Conservation (phyloP, 1,140 invertebrate genomes). For the Luehdorfia chinensis region DNA sequence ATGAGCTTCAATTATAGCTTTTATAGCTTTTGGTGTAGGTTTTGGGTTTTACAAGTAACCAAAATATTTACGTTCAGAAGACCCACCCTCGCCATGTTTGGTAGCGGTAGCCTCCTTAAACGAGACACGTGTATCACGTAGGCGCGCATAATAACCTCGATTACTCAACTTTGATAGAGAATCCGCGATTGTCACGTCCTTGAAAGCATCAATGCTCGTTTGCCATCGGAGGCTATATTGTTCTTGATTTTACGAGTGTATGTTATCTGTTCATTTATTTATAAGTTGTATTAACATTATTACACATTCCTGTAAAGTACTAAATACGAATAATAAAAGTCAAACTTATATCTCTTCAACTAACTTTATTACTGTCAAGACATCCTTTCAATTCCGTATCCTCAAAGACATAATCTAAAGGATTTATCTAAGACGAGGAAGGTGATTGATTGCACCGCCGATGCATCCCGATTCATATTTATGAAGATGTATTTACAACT, state of each 20-base stretch:
- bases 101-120: constrained; percentile 2
- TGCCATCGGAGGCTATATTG: too few species aligned
- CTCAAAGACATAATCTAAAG: constrained; percentile 11
- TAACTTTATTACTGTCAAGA: constrained; percentile 13
- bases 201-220: neutral
- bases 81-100: constrained; percentile 11
- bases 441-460: constrained; percentile 15
- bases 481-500: constrained; percentile 13
- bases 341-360: neutral
- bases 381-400: constrained; percentile 2
- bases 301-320: neutral
- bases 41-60: constrained; percentile 8
- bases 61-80: constrained; percentile 11
- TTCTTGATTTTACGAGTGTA: too few species aligned
- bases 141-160: neutral
- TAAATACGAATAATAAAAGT: neutral
- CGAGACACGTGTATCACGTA: neutral
- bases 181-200: neutral
- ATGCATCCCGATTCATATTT: constrained; percentile 17
- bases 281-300: too few species aligned
- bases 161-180: constrained; percentile 2
- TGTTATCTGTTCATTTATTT: too few species aligned
- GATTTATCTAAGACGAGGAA: constrained; percentile 12
- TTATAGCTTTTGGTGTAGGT: constrained; percentile 14
- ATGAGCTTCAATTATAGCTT: constrained; percentile 10